Conservation (phyloP, 2,113 vertebrate genomes). For the Percina caprodes region DNA sequence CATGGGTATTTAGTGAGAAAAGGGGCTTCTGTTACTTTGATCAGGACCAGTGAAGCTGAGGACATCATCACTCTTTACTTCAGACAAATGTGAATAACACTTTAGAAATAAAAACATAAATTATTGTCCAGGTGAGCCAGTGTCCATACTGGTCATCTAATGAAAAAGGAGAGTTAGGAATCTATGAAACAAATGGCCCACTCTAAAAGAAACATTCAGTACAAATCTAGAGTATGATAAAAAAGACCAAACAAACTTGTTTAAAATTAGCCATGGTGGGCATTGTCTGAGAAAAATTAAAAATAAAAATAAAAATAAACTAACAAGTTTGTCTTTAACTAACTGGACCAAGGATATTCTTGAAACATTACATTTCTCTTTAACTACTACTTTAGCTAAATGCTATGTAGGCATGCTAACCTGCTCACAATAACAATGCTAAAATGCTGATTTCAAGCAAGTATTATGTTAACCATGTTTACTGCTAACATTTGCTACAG, state of each 20-base stretch:
- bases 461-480: neutral
- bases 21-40: constrained; percentile 64
- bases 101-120: constrained; percentile 24
- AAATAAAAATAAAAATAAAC: neutral
- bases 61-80: constrained; percentile 55
- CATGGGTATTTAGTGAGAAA: constrained; percentile 27
- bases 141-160: constrained; percentile 25
- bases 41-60: constrained; percentile 45
- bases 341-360: neutral
- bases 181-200: constrained; percentile 33
- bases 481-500: neutral
- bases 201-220: constrained; percentile 29
- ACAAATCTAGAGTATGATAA: constrained; percentile 25
- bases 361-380: neutral
- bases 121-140: constrained; percentile 25
- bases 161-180: constrained; percentile 11
- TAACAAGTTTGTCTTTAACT: no score
- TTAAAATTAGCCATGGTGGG: constrained; percentile 7
- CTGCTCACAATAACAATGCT: neutral
- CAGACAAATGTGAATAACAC: constrained; percentile 63
- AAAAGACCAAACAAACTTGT: neutral
- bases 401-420: neutral
- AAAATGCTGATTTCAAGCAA: neutral
- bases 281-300: neutral
- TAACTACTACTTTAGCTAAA: neutral